phyloP scores from a whole-genome alignment of 1,140 invertebrate genomes.

The Pseudomyrmex sp. region DNA sequence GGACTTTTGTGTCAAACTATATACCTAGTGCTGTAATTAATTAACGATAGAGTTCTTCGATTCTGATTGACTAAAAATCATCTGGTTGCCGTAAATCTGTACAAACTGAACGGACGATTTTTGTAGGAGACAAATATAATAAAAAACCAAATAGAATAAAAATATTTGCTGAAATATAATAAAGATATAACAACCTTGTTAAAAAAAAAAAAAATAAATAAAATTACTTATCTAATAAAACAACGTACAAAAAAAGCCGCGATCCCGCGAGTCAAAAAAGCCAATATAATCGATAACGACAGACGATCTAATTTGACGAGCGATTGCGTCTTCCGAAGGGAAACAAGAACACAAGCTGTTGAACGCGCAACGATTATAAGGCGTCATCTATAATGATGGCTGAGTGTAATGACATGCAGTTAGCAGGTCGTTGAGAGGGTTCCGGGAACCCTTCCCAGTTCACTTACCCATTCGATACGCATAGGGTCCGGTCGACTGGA shows the following conservation, averaged over 20 bases:
- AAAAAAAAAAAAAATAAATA: too few species aligned
- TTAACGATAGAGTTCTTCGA: not conserved
- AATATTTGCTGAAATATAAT: too few species aligned
- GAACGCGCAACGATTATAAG: conserved; percentile 47
- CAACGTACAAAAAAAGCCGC: not conserved
- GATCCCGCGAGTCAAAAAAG: too few species aligned
- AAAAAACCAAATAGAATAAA: too few species aligned
- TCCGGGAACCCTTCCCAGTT: conserved; percentile 6
- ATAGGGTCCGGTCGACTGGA: conserved; percentile 80
- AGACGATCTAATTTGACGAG: conserved; percentile 62
- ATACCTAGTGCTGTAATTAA: conserved; percentile 13
- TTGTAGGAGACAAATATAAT: too few species aligned
- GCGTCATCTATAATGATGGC: conserved; percentile 48
- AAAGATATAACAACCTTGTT: too few species aligned
- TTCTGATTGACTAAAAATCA: conserved; percentile 18
- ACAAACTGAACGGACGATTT: not conserved
- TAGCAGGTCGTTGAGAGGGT: conserved; percentile 38
- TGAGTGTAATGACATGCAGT: conserved; percentile 52
- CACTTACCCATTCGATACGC: conserved; percentile 79
- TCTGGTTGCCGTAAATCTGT: conserved; percentile 1
- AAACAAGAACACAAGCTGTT: conserved; percentile 65
- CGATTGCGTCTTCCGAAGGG: conserved; percentile 29
- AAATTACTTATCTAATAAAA: conserved; percentile 2
- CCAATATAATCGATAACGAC: conserved; percentile 11
- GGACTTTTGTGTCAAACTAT: conserved; percentile 24